Evolutionary conservation across 2,113 vertebrate genomes (phyloP), one percentile per base, ranked within the genome.

Genomic region (Eulemur macaco): DNA sequence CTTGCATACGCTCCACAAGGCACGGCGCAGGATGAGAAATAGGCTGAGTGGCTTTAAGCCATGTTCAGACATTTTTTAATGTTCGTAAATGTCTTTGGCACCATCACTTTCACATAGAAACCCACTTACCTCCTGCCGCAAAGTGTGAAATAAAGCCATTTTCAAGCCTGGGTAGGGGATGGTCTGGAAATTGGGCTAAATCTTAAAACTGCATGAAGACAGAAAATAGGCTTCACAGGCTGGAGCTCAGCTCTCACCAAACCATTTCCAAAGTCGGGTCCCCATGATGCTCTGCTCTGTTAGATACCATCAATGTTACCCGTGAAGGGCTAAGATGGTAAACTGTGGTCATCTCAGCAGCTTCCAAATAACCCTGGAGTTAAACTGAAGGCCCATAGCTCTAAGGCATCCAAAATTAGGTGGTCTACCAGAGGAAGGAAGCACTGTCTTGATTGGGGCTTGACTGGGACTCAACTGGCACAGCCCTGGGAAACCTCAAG

Each of bases 41-140:
- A 88, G 93, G 83, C 88, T 91, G 97, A 97, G 97, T 89, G 83
- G 95, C 95, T 96, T 93, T 90, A 96, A 96, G 91, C 96, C 97
- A 93, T 0, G 83, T 89, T 95, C 97, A 96, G 97, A 95, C 97
- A 77, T 95, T 96, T 97, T 97, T 98, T 96, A 96, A 97, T 96
- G 98, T 97, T 97, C 95, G 1, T 93, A 89, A 95, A 73, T 96
- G 94, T 95, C 96, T 98, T 90, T 97, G 91, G 97, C 91, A 95
- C 95, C 89, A 91, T 93, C 89, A 56, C 47, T 93, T 95, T 96
- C 97, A 91, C 96, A 94, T 39, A 96, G 96, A 97, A 95, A 96
- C 86, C 85, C 80, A 86, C 95, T 92, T 95, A 96, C 95, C 94
- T 97, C 96, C 97, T 86, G 86, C 97, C 8, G 45, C 91, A 95